These are phyloP conservation scores for Epirrita christyi DNA, from an alignment of 2,888 invertebrate species.

Conservation along the genomic window DNA sequence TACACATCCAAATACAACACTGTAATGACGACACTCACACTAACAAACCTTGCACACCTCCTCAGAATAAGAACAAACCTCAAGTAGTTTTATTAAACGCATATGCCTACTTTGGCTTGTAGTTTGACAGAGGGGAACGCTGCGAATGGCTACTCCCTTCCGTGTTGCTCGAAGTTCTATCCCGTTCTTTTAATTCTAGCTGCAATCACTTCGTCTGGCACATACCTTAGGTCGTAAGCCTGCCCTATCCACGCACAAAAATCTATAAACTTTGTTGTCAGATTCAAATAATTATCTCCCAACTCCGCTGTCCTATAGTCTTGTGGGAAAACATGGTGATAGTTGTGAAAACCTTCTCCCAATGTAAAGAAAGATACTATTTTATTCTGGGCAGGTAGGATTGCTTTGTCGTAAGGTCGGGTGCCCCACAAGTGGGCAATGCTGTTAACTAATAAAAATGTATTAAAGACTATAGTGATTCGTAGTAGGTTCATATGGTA, in stretches of 20 bases:
- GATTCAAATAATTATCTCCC: constrained; percentile 41
- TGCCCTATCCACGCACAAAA: constrained; percentile 37
- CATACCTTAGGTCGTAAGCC: constrained; percentile 37
- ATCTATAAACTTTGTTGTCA: constrained; percentile 40
- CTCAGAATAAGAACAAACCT: too few species aligned
- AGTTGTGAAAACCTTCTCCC: constrained; percentile 61
- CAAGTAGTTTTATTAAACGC: too few species aligned
- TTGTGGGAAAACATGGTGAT: constrained; percentile 57
- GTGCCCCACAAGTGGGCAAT: constrained; percentile 82
- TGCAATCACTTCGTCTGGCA: constrained; percentile 18
- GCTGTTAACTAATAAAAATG: constrained; percentile 85
- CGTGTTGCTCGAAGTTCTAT: too few species aligned
- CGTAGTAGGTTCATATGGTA: constrained; percentile 33
- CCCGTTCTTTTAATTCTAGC: constrained; percentile 18
- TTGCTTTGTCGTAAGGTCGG: constrained; percentile 68
- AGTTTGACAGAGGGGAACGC: too few species aligned
- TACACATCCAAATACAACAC: too few species aligned
- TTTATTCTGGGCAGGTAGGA: constrained; percentile 45
- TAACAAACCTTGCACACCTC: too few species aligned
- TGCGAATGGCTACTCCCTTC: too few species aligned
- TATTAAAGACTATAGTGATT: constrained; percentile 9
- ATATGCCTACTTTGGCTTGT: too few species aligned
- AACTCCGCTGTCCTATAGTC: constrained; percentile 55
- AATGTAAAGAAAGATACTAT: constrained; percentile 35
- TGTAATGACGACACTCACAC: too few species aligned